A percentile compares a stretch with the other conserved stretches of the same genome.
Conservation (phyloP, 2,888 invertebrate species). For the Camptogramma bilineatum region DNA sequence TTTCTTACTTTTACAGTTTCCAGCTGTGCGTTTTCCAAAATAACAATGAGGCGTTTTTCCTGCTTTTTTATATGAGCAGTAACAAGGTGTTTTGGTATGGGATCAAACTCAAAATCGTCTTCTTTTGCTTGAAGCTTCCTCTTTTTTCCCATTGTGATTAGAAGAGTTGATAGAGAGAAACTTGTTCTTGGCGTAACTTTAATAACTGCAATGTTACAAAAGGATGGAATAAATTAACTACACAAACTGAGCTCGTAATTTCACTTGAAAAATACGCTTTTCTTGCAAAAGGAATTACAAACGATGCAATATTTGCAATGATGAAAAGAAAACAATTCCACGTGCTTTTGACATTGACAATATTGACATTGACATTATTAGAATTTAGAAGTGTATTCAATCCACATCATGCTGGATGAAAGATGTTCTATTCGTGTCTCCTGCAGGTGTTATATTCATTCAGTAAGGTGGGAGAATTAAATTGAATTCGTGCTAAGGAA, state of each 20-base stretch:
- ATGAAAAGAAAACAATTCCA: slow-evolving; percentile 1
- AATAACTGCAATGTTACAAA: not conserved
- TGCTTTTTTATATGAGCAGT: slow-evolving; percentile 92
- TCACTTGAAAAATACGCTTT: not conserved
- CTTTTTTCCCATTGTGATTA: slow-evolving; percentile 78
- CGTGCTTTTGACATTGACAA: slow-evolving; percentile 13
- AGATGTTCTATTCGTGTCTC: too few relatives aligned
- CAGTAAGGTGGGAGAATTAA: too few relatives aligned
- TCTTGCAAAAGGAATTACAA: not conserved
- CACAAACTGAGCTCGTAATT: not conserved
- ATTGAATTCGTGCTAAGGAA: too few relatives aligned
- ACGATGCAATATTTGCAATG: too few relatives aligned
- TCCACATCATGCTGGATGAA: too few relatives aligned
- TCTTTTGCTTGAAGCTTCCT: slow-evolving; percentile 79
- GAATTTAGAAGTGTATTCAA: too few relatives aligned
- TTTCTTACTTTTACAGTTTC: slow-evolving; percentile 96
- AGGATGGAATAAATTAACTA: not conserved
- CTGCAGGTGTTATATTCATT: too few relatives aligned
- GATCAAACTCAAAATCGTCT: slow-evolving; percentile 92
- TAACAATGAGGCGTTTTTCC: slow-evolving; percentile 96
- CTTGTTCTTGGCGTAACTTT: not conserved
- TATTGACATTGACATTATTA: slow-evolving; percentile 1
- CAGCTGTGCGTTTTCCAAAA: slow-evolving; percentile 96
- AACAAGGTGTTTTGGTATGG: slow-evolving; percentile 91
- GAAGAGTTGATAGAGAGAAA: not conserved